Base-by-base conservation (phyloP, 64 coral and sea anemone species). In the Pocillopora verrucosa region DNA sequence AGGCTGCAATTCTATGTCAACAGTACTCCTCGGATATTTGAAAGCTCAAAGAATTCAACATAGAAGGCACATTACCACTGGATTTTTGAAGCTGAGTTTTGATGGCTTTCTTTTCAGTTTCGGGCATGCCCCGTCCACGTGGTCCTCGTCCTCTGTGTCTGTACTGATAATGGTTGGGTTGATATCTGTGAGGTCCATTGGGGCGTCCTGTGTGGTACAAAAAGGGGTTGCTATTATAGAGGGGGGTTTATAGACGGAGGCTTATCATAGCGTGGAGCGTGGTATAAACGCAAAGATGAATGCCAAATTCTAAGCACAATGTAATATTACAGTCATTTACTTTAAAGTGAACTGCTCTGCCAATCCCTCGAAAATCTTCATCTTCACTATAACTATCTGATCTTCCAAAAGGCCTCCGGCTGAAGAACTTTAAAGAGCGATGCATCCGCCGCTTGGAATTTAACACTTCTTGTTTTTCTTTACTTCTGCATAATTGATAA, bases 131-230 rank as follows among this genome's bases (percentile, higher is more conserved):
- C 87, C 86, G 56, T 89, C 87, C 4, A 59, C 41, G 22, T 92
- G 86, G 10, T 89, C 85, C 58, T 92, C 89, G 11, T 98, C 90
- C 58, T 96, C 95, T 30, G 91, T 94, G 51, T 98, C 93, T 11
- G 90, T 95, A 56, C 93, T 94, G 5, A 98, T 90, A 41, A 98
- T 98, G 9, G 93, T 95, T 10, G 96, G 96, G 73, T 98, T 98
- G 73, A 98, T 98, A 30, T 98, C 96, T 15, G 96, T 98, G 36
- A 98, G 80, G 72, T 98, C 96, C 96, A 98, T 98, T 19, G 96
- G 93, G 5, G 83, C 90, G 30, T 98, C 93, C 96, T 98, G 61
- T 30, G 87, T 0, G 19, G 26, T 70, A 70, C 41, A 51, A 51
- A 51, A 1, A 51, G 41, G 7, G 41, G 41, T 3, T 3, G 3